phyloP scores from a whole-genome alignment of 2,797 vertebrate species.

The Hoplostethus atlanticus region DNA sequence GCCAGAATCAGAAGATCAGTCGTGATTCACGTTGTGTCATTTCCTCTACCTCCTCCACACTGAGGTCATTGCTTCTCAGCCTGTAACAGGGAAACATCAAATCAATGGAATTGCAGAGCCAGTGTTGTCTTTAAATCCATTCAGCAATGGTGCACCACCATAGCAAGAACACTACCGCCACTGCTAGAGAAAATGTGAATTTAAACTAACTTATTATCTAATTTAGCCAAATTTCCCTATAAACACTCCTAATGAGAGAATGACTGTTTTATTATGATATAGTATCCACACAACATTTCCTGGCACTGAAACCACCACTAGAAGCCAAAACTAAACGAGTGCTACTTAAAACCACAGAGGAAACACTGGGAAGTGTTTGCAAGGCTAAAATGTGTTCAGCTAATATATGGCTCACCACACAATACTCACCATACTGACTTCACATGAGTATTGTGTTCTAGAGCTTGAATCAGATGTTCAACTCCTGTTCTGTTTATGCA shows the following conservation, averaged over 20 bases:
- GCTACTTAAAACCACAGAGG: background rate
- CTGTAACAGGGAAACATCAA: slow-evolving; percentile 66
- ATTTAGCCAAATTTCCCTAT: background rate
- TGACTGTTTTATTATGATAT: background rate
- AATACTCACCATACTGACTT: slow-evolving; percentile 86
- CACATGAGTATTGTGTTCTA: slow-evolving; percentile 79
- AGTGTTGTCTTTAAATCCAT: background rate
- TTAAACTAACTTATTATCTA: background rate
- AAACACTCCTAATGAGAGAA: no score
- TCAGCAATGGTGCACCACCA: background rate
- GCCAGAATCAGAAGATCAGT: slow-evolving; percentile 77
- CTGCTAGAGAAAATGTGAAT: background rate
- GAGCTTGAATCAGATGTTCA: slow-evolving; percentile 82
- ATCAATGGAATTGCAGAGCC: background rate
- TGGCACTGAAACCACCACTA: slow-evolving; percentile 6
- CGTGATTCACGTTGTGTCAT: slow-evolving; percentile 79
- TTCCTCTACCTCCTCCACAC: slow-evolving; percentile 78
- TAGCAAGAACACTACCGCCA: no score
- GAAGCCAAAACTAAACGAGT: background rate
- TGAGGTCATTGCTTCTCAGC: slow-evolving; percentile 87
- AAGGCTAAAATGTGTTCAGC: background rate
- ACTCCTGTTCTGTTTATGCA: slow-evolving; percentile 82
- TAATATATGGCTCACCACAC: background rate
- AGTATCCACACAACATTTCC: background rate
- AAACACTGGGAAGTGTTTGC: background rate